Conservation (phyloP, 53 echinoderm and acorn worm genomes). For the Hippasteria phrygiana region DNA sequence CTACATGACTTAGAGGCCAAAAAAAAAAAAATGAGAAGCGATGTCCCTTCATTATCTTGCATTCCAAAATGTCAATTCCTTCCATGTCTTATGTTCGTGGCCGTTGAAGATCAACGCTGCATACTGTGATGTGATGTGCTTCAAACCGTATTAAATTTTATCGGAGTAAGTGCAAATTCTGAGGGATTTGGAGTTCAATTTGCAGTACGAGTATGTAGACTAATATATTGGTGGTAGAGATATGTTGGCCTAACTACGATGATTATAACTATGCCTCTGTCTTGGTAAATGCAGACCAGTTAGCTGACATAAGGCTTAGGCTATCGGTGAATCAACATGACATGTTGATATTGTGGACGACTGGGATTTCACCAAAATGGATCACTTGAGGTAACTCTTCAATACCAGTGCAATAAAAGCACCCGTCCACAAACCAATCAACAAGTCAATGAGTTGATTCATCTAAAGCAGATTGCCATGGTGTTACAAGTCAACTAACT, state of each 20-base stretch:
- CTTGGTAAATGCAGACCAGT: neutral
- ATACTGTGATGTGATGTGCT: no score
- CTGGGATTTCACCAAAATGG: neutral
- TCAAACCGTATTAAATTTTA: no score
- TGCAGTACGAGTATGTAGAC: no score
- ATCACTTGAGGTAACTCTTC: neutral
- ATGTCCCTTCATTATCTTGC: no score
- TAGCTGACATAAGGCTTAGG: neutral
- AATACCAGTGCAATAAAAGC: neutral
- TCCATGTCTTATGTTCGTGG: no score
- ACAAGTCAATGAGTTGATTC: neutral
- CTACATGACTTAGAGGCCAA: constrained; percentile 10
- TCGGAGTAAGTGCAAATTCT: no score
- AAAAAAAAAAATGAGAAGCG: neutral
- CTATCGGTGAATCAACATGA: neutral
- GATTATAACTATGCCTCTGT: constrained; percentile 31
- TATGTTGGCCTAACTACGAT: neutral
- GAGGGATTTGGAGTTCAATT: no score
- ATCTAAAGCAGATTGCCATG: neutral
- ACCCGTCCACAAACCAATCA: neutral
- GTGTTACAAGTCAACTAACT: neutral
- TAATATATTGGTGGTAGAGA: neutral
- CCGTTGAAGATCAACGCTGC: no score
- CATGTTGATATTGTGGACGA: no score
- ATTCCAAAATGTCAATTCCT: no score